Evolutionary conservation across 2,888 invertebrate species (phyloP), one percentile per base, ranked within the genome.

Genomic region (Apotomis turbidana): DNA sequence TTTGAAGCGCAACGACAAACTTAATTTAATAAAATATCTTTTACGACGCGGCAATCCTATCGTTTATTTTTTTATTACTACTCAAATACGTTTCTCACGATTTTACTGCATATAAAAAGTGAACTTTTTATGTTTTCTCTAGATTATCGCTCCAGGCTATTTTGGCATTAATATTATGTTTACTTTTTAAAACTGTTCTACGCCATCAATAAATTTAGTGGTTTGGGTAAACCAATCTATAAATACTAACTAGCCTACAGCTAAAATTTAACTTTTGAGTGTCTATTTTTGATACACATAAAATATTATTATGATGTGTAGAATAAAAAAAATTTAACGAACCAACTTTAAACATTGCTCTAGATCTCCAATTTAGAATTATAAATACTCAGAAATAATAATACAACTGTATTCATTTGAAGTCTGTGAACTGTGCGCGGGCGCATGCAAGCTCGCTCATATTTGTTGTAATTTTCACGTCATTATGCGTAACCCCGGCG

Each of bases 391-490:
- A 41, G 5, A 41, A 41, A 41, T 41, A 41, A 6, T 6, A 5
- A 41, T 41, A 6, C 5, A 41, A 6, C 41, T 41, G 5, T 58
- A 1, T 54, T 41, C 4, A 12, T 13, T 12, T 44, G 3, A n/a
- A 51, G 55, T 71, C 60, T 67, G 60, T 88, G 85, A 83, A 87
- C 87, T 83, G 85, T 87, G 87, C 83, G 85, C 86, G 83, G 77
- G 77, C 77, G 78, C 79, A 81, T 80, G 78, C 79, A 76, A 80
- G 75, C 79, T 77, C 67, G 75, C 76, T 83, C 85, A 81, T 86
- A 85, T 87, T 86, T 84, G 85, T 85, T 82, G 89, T 88, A 90
- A 91, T 91, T 90, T 91, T 89, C 90, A 89, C 90, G 87, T 90
- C 88, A 89, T 90, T 90, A 89, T 80, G 82, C 79, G 83, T 88